Percentiles rank a stretch among this genome's conserved stretches.
phyloP scores from a whole-genome alignment of 2,888 invertebrate genomes.

The Erebia palarica region DNA sequence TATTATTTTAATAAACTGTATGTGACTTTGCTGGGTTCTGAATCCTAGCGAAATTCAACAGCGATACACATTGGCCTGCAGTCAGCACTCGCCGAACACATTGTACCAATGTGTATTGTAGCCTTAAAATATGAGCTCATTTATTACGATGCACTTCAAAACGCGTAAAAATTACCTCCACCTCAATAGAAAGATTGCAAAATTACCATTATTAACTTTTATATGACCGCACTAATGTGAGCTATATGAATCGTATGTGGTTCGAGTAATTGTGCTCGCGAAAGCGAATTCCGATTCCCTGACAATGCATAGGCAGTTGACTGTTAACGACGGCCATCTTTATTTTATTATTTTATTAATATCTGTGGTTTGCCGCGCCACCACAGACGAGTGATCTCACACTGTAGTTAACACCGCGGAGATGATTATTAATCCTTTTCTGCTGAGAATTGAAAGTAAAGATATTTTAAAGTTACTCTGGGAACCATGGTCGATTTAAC shows the following conservation, averaged over 20 bases:
- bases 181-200: constrained; percentile 13
- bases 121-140: too few species aligned
- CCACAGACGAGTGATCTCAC: constrained; percentile 44
- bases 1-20: too few species aligned
- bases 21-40: too few species aligned
- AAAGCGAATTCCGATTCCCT: constrained; percentile 54
- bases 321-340: constrained; percentile 59
- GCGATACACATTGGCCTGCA: too few species aligned
- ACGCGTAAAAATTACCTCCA: not conserved
- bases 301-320: constrained; percentile 63
- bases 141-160: not conserved
- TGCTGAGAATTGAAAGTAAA: not conserved
- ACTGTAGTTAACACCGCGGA: constrained; percentile 34
- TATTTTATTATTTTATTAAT: constrained; percentile 61
- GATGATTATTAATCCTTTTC: constrained; percentile 13
- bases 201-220: constrained; percentile 18
- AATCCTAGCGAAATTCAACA: too few species aligned
- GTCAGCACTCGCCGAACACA: too few species aligned
- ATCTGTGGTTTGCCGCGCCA: constrained; percentile 67
- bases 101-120: too few species aligned
- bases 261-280: constrained; percentile 42
- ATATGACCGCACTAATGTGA: constrained; percentile 23
- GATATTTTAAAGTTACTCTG: not conserved
- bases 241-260: constrained; percentile 16
- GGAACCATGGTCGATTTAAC: too few species aligned